Evolutionary conservation across 2,888 invertebrate genomes (phyloP).

Genomic region (Tachina grossa): DNA sequence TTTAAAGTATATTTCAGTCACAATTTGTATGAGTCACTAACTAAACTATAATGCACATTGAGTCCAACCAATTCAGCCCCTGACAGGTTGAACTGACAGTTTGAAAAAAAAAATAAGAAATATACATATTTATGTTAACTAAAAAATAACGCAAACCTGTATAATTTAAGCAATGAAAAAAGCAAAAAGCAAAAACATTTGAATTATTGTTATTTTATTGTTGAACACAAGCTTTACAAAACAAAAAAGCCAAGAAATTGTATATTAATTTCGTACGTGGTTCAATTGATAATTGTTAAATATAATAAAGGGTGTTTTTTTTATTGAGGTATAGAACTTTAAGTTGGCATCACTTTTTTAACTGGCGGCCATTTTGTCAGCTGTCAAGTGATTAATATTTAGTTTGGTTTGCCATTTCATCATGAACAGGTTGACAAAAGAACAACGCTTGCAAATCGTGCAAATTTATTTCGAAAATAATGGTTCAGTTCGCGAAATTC

Average conservation of each 20-base stretch:
- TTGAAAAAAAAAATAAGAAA: slow-evolving; percentile 1
- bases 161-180: slow-evolving; percentile 14
- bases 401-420: no score
- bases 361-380: no score
- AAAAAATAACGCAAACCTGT: slow-evolving; percentile 15
- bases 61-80: slow-evolving; percentile 15
- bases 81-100: neutral
- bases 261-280: neutral
- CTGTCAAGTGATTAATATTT: no score
- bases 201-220: slow-evolving; percentile 34
- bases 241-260: neutral
- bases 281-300: neutral
- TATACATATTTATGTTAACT: no score
- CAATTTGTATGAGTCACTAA: slow-evolving; percentile 26
- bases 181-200: slow-evolving; percentile 28
- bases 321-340: no score
- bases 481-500: no score
- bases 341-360: no score
- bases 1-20: slow-evolving; percentile 1
- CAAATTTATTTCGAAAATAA: no score
- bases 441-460: no score
- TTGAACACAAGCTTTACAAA: slow-evolving; percentile 16
- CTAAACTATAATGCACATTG: slow-evolving; percentile 34
- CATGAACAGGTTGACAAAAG: no score
- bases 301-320: no score